A percentile compares a stretch with the other conserved stretches of the same genome.
Evolutionary conservation across 2,888 invertebrate genomes (phyloP).

Genomic region (Papilio elwesi): DNA sequence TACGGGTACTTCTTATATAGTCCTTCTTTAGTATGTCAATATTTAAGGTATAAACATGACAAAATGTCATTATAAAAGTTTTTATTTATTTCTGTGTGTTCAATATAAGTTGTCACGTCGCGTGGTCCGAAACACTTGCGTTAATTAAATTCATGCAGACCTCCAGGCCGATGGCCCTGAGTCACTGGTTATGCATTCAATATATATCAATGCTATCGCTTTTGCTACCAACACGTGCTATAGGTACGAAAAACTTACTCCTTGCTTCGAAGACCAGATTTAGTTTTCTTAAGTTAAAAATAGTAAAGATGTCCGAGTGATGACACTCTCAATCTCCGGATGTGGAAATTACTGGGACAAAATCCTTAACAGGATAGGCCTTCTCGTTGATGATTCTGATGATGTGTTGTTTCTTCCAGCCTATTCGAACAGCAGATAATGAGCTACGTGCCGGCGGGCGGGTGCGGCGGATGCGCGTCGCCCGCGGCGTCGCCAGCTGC

Average conservation of each 20-base stretch:
- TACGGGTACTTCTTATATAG: too few species aligned
- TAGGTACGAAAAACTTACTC: background rate
- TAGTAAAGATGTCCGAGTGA: too few species aligned
- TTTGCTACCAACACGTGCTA: background rate
- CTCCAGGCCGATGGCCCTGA: constrained; percentile 6
- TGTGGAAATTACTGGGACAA: too few species aligned
- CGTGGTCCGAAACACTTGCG: background rate
- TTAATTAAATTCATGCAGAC: constrained; percentile 9
- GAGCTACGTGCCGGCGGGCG: constrained; percentile 93
- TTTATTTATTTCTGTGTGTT: too few species aligned
- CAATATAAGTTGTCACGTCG: background rate
- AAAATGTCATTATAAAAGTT: too few species aligned
- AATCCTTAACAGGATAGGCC: too few species aligned
- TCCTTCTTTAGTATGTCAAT: too few species aligned
- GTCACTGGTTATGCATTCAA: background rate
- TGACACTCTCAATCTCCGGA: too few species aligned
- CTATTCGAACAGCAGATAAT: constrained; percentile 99
- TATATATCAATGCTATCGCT: too few species aligned
- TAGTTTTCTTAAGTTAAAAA: too few species aligned
- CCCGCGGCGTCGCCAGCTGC: constrained; percentile 92
- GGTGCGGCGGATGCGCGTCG: constrained; percentile 83
- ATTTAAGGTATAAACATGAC: too few species aligned
- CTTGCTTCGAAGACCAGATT: background rate
- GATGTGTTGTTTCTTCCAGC: constrained; percentile 80
- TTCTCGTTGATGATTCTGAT: too few species aligned